phyloP scores from a whole-genome alignment of 1,140 invertebrate genomes.

The Subanguina moxae region DNA sequence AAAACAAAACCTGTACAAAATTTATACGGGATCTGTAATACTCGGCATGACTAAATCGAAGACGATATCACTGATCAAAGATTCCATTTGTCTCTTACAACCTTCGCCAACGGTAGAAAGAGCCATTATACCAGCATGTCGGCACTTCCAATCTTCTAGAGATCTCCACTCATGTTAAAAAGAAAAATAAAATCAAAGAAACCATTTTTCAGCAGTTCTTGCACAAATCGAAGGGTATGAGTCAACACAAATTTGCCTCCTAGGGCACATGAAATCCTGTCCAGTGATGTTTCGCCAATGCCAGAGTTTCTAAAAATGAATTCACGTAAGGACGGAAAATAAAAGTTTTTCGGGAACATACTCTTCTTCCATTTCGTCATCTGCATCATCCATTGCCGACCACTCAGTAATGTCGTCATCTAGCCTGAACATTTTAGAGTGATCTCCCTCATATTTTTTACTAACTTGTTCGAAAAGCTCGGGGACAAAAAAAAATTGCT shows the following conservation, averaged over 20 bases:
- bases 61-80: constrained; percentile 82
- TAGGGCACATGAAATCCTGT: constrained; percentile 87
- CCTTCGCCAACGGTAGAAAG: constrained; percentile 81
- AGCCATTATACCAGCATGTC: constrained; percentile 95
- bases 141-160: constrained; percentile 64
- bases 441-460: too few species aligned
- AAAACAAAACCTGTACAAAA: constrained; percentile 59
- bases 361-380: constrained; percentile 80
- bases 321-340: background rate
- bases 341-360: constrained; percentile 29
- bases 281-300: constrained; percentile 89
- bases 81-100: constrained; percentile 71
- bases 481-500: too few species aligned
- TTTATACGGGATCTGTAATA: constrained; percentile 72
- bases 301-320: constrained; percentile 73
- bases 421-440: constrained; percentile 62
- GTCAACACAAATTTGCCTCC: constrained; percentile 91
- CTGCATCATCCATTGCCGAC: constrained; percentile 68
- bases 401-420: constrained; percentile 87
- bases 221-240: constrained; percentile 71
- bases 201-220: constrained; percentile 40
- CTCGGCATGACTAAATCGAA: constrained; percentile 77
- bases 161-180: background rate
- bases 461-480: too few species aligned
- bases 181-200: constrained; percentile 8